phyloP scores from a whole-genome alignment of 2,888 invertebrate genomes.

The Dicyrtomina minuta region DNA sequence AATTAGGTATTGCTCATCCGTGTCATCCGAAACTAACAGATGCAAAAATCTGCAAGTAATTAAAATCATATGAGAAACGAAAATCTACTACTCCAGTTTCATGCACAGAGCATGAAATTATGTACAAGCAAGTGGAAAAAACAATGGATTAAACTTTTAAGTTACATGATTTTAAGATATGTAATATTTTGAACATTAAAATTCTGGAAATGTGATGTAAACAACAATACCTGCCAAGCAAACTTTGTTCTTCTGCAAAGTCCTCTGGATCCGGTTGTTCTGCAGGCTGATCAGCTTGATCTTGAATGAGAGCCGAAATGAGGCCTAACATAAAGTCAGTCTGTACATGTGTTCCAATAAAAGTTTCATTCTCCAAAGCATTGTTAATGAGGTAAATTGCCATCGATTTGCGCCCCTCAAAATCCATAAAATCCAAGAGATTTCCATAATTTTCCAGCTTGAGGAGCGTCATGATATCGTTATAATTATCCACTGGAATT shows the following conservation, averaged over 20 bases:
- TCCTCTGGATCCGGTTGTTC: constrained; percentile 85
- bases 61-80: constrained; percentile 11
- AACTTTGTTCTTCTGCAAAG: constrained; percentile 92
- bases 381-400: constrained; percentile 87
- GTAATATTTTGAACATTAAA: too few species aligned
- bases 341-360: constrained; percentile 84
- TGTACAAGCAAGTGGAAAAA: too few species aligned
- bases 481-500: constrained; percentile 92
- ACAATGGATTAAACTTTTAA: too few species aligned
- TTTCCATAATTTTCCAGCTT: constrained; percentile 84
- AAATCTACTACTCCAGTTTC: background rate
- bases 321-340: constrained; percentile 62
- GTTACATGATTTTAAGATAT: too few species aligned
- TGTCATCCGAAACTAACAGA: constrained; percentile 74
- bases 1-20: constrained; percentile 87
- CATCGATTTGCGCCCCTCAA: constrained; percentile 78
- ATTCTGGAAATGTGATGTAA: too few species aligned
- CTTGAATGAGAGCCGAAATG: constrained; percentile 80
- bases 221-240: constrained; percentile 81
- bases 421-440: constrained; percentile 83
- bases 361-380: constrained; percentile 84
- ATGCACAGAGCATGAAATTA: too few species aligned
- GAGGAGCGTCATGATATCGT: constrained; percentile 83
- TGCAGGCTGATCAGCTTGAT: constrained; percentile 72
- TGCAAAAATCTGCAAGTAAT: constrained; percentile 76